These are phyloP conservation scores for Drosophila ezoana DNA, from an alignment of 2,888 invertebrate species.

Conservation along the genomic window DNA sequence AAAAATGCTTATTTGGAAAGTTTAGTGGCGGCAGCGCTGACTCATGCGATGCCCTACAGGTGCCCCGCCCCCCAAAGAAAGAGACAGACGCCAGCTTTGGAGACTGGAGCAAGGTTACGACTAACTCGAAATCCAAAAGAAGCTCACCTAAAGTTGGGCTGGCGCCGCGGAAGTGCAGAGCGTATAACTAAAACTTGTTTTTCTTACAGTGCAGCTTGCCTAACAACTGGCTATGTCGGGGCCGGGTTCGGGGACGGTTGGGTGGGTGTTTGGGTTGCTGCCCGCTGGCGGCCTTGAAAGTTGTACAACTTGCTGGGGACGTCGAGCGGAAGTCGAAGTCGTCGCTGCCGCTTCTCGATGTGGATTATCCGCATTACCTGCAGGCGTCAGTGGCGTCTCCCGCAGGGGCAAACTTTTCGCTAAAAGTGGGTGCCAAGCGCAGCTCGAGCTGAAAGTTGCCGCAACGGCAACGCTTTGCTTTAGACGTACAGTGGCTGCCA, in stretches of 20 bases:
- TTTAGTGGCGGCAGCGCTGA: slow-evolving; percentile 70
- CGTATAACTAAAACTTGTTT: slow-evolving; percentile 75
- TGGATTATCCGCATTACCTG: slow-evolving; percentile 65
- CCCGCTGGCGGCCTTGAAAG: slow-evolving; percentile 66
- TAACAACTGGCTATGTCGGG: slow-evolving; percentile 19
- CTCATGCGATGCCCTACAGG: slow-evolving; percentile 68
- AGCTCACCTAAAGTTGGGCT: slow-evolving; percentile 39
- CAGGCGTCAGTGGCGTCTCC: slow-evolving; percentile 33
- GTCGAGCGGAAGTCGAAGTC: slow-evolving; percentile 55
- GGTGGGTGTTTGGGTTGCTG: neutral
- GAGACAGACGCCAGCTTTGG: neutral
- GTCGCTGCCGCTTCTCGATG: slow-evolving; percentile 13
- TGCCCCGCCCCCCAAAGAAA: slow-evolving; percentile 36
- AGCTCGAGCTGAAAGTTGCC: slow-evolving; percentile 19
- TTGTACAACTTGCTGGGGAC: slow-evolving; percentile 35
- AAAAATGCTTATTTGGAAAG: slow-evolving; percentile 78
- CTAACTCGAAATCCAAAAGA: slow-evolving; percentile 29
- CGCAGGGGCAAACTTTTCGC: slow-evolving; percentile 31
- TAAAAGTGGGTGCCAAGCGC: slow-evolving; percentile 25
- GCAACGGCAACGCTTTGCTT: slow-evolving; percentile 6
- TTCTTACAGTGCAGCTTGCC: slow-evolving; percentile 63
- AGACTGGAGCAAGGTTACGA: slow-evolving; percentile 52
- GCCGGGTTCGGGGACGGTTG: neutral
- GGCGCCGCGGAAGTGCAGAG: slow-evolving; percentile 75
- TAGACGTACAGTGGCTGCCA: no score